Evolutionary conservation across 2,888 invertebrate species (phyloP), one percentile per base, ranked within the genome.

Genomic region (Lithosia quadra): DNA sequence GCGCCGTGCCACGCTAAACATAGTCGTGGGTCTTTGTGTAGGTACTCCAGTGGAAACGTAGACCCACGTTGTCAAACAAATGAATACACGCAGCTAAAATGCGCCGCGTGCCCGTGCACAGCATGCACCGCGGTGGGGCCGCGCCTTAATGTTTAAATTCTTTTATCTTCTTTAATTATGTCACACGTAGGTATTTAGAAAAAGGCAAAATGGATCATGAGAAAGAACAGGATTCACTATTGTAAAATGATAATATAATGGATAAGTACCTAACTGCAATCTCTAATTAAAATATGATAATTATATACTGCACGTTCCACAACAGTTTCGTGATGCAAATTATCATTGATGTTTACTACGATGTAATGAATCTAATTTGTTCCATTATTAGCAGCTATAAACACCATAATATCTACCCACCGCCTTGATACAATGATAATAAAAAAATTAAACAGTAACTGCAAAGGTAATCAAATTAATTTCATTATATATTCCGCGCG

Each of bases 381-480:
- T 55, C 36, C 34, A 22, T 34, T 34, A 63, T 36, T 58, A 55
- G 63, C 55, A 55, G 55, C 5, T 34, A 58, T 58, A 49, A 63
- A 62, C 34, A 55, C 34, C 63, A 55, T 55, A n/a, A n/a, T n/a
- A 33, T 39, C 33, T 59, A 49, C 21, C n/a, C 28, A 49, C n/a
- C 15, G 28, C 24, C 49, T 22, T n/a, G 34, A 21, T 60, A 36
- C 22, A 28, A 36, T n/a, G 61, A 53, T 67, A 67, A 67, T 62
- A 11, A 68, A 33, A 9, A 65, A 64, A 8, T 65, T 57, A 60
- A 34, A 63, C 18, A 66, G 39, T 62, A 34, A 69, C 69, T 58
- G 21, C 66, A 63, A 65, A 66, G 64, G 69, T 57, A 71, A 71
- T 74, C 28, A 34, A 58, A 66, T 80, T 72, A 75, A 59, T 75